Percentiles rank a stretch among this genome's conserved stretches.
Evolutionary conservation across 2,113 vertebrate genomes (phyloP).

Genomic region (Delphinus delphis): DNA sequence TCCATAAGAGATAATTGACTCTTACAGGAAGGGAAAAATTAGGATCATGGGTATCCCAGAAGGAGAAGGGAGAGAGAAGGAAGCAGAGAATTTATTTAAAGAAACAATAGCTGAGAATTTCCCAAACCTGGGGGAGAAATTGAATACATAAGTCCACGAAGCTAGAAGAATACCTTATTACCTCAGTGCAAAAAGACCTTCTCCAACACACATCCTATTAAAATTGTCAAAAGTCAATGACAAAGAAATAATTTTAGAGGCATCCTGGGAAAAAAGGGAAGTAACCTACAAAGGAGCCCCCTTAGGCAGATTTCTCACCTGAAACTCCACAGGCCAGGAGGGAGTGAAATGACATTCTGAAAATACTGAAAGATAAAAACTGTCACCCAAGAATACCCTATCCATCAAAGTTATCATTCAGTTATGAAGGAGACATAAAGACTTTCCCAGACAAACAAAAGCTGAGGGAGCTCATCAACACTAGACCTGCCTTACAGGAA

Average conservation of each 20-base stretch:
- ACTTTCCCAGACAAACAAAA: not conserved
- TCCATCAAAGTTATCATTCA: not conserved
- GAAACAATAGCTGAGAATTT: not conserved
- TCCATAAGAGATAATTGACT: no score
- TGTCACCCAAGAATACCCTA: not conserved
- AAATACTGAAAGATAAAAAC: not conserved
- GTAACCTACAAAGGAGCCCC: not conserved
- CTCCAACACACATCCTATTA: not conserved
- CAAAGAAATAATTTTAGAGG: not conserved
- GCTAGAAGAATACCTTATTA: not conserved
- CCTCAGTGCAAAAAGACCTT: not conserved
- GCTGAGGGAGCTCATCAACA: not conserved
- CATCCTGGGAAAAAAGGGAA: not conserved
- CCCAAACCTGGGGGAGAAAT: not conserved
- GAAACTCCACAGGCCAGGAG: not conserved
- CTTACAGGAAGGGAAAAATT: no score
- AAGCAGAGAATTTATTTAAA: not conserved
- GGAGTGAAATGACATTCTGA: not conserved
- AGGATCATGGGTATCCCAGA: not conserved
- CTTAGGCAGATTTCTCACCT: not conserved
- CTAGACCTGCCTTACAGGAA: not conserved
- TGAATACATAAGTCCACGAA: not conserved
- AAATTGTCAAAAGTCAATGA: not conserved
- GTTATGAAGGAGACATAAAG: not conserved
- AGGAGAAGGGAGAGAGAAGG: not conserved